Percentiles rank a stretch among this genome's conserved stretches.
phyloP scores from a whole-genome alignment of 2,888 invertebrate genomes.

The Nomada fabriciana region DNA sequence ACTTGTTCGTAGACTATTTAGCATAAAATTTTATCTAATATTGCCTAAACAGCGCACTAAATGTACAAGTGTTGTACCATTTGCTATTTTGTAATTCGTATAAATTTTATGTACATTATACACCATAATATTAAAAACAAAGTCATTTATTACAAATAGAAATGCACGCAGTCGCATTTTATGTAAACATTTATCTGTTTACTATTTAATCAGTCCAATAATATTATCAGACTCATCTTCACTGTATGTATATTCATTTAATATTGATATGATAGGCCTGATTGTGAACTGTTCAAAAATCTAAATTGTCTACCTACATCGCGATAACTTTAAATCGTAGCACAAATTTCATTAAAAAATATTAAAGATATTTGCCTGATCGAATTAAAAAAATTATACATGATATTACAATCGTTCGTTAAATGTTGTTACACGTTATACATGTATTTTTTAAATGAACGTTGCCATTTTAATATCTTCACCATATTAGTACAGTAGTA shows the following conservation, averaged over 20 bases:
- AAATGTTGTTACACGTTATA: background rate
- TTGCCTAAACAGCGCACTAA: slow-evolving; percentile 49
- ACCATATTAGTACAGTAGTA: slow-evolving; percentile 40
- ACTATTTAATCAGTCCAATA: slow-evolving; percentile 42
- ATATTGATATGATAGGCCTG: slow-evolving; percentile 62
- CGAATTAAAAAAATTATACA: slow-evolving; percentile 1
- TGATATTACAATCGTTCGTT: background rate
- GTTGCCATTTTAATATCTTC: slow-evolving; percentile 15
- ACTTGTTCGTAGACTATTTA: slow-evolving; percentile 34
- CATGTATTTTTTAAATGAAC: slow-evolving; percentile 10
- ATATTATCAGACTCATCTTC: slow-evolving; percentile 51
- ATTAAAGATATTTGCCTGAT: slow-evolving; percentile 5
- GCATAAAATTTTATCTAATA: slow-evolving; percentile 44
- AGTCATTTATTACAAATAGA: slow-evolving; percentile 43
- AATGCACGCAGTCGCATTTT: slow-evolving; percentile 48
- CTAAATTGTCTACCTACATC: slow-evolving; percentile 30
- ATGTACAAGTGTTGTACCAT: slow-evolving; percentile 55
- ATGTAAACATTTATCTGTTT: slow-evolving; percentile 24
- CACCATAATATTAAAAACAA: slow-evolving; percentile 54
- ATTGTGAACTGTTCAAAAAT: slow-evolving; percentile 42
- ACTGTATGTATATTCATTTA: slow-evolving; percentile 39
- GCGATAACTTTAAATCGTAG: slow-evolving; percentile 2
- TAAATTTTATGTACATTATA: slow-evolving; percentile 61
- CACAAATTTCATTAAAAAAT: slow-evolving; percentile 8
- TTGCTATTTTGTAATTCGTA: slow-evolving; percentile 43